Percentiles rank a stretch among this genome's conserved stretches.
These are phyloP conservation scores for Eustalomyia histrio DNA, from an alignment of 2,888 invertebrate species.

Conservation along the genomic window DNA sequence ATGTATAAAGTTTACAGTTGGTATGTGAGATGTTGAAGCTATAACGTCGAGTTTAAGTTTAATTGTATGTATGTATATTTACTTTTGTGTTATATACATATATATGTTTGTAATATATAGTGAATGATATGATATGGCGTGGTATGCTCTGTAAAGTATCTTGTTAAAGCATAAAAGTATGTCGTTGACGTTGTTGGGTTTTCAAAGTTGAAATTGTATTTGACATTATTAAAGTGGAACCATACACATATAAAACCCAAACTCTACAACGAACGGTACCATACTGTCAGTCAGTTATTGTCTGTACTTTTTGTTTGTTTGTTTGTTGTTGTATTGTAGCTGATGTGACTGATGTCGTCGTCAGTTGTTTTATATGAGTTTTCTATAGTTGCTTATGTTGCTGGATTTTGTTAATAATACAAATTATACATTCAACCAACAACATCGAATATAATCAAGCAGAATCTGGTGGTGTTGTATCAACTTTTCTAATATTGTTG, in stretches of 20 bases:
- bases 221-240: constrained; percentile 47
- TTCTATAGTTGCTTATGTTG: constrained; percentile 32
- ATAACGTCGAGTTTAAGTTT: not conserved
- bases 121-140: not conserved
- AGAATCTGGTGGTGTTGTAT: constrained; percentile 4
- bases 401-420: constrained; percentile 29
- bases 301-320: constrained; percentile 2
- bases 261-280: not conserved
- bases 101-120: not conserved
- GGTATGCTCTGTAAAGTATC: not conserved
- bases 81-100: not conserved
- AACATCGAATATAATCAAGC: not conserved
- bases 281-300: constrained; percentile 14
- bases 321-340: constrained; percentile 15
- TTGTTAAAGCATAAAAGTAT: constrained; percentile 38
- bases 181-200: constrained; percentile 23
- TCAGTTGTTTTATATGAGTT: constrained; percentile 56
- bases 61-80: not conserved
- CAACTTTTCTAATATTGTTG: not conserved
- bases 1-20: too few relatives aligned
- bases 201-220: constrained; percentile 44
- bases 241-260: constrained; percentile 2
- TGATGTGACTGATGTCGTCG: constrained; percentile 51
- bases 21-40: not conserved
- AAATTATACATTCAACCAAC: not conserved